Base-by-base conservation (phyloP, 2,797 vertebrate genomes). In the Catamblyrhynchus diadema region DNA sequence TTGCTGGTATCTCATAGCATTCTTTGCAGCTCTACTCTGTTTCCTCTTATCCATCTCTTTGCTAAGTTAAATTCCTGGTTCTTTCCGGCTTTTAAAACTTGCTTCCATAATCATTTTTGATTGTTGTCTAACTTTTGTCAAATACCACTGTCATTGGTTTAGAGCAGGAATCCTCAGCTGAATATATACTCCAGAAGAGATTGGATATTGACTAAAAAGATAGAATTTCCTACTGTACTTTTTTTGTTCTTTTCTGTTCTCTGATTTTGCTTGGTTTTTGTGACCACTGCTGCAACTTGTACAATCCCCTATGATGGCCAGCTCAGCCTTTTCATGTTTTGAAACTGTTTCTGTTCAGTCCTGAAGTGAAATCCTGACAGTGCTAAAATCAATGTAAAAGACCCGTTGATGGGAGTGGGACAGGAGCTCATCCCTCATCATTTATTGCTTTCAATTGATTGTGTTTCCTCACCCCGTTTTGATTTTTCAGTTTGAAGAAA, bases 401-500 rank as follows among this genome's bases (percentile, higher is more conserved):
- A 39, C 53, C 59, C 27, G 1, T 66, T 6, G 5, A 62, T 75
- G 48, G 0, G 1, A 79, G 24, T 33, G 45, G 62, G 41, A 74
- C 80, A 75, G 70, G 67, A 83, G 64, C 77, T 91, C 89, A 77
- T 85, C 62, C 54, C 51, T 93, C 62, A 61, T 81, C 80, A 53
- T 90, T 92, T 91, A 81, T 70, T 81, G 70, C 80, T 79, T 72
- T 72, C 77, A 88, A 41, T 84, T 93, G 90, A 75, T 47, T 88
- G 44, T 92, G 69, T 79, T 93, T 83, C 47, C 64, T 89, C 56
- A 48, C 37, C 51, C 28, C 3, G 3, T 73, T 86, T 79, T 91
- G 73, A 93, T 88, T 93, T 88, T 92, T 88, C 89, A 64, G 59
- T 94, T 79, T 94, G 82, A 81, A 83, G 85, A 81, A 70, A 45